phyloP scores from a whole-genome alignment of 2,113 vertebrate genomes.

The Piaya cayana region DNA sequence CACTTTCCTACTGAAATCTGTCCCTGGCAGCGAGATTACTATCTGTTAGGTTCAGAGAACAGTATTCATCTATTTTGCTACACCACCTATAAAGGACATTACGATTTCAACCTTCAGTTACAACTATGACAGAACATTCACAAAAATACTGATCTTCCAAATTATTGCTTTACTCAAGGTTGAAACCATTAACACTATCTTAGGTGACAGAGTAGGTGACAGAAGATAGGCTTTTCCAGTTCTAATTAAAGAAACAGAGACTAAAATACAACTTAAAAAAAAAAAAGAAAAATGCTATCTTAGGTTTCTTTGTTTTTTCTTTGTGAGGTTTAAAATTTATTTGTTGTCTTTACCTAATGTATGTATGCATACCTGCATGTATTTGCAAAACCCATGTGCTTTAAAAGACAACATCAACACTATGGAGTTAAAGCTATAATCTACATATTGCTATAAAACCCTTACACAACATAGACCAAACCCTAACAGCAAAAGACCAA shows the following conservation, averaged over 20 bases:
- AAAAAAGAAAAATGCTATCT: not conserved
- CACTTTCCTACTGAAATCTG: conserved; percentile 64
- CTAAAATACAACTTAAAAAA: not conserved
- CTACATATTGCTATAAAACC: not conserved
- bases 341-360: not conserved
- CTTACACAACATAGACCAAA: not conserved
- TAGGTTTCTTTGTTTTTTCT: not conserved
- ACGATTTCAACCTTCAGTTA: conserved; percentile 39
- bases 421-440: not conserved
- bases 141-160: not conserved
- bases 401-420: not conserved
- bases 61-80: conserved; percentile 46
- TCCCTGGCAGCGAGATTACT: conserved; percentile 57
- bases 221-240: not conserved
- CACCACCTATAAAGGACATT: conserved; percentile 73
- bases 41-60: conserved; percentile 63
- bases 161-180: not conserved
- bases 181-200: not conserved
- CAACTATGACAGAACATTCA: not conserved
- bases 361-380: not conserved
- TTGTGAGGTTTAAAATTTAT: not conserved
- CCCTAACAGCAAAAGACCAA: not conserved
- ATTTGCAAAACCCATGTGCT: not conserved
- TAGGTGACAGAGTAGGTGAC: not conserved
- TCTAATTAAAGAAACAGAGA: not conserved